phyloP scores from a whole-genome alignment of 2,113 vertebrate genomes.

The Erythrolamprus reginae region DNA sequence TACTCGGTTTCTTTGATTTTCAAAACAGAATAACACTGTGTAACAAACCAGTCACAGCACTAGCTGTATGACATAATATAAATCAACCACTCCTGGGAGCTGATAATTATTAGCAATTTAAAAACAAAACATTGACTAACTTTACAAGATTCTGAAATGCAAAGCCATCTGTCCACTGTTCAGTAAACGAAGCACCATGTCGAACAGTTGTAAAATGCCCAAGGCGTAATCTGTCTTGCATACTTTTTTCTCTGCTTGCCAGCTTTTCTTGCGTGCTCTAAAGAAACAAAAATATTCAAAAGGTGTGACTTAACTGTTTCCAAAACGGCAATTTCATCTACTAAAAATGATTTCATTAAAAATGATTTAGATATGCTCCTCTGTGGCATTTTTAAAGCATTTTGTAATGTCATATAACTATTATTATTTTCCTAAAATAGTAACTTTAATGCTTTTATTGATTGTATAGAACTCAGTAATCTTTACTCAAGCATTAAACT shows the following conservation, averaged over 20 bases:
- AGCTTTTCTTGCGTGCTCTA: slow-evolving; percentile 98
- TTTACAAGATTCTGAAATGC: slow-evolving; percentile 99
- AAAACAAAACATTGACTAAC: slow-evolving; percentile 75
- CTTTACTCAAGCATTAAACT: background rate
- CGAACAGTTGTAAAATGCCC: slow-evolving; percentile 98
- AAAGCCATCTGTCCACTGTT: slow-evolving; percentile 98
- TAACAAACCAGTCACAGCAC: slow-evolving; percentile 22
- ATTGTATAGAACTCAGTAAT: background rate
- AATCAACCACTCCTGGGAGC: slow-evolving; percentile 57
- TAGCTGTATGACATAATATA: slow-evolving; percentile 38
- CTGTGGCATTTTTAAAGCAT: background rate
- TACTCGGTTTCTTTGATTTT: slow-evolving; percentile 32
- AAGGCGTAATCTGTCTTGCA: slow-evolving; percentile 97
- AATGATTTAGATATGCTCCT: background rate
- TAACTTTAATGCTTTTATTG: background rate
- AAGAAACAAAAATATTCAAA: slow-evolving; percentile 18
- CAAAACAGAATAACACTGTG: slow-evolving; percentile 30
- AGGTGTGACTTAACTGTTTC: background rate
- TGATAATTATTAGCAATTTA: slow-evolving; percentile 57
- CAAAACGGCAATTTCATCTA: background rate
- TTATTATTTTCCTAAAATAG: background rate
- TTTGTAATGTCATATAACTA: background rate
- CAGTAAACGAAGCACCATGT: slow-evolving; percentile 98
- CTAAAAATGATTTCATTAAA: no score
- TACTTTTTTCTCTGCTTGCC: slow-evolving; percentile 97